Percentiles rank a stretch among this genome's conserved stretches.
Evolutionary conservation across 2,888 invertebrate species (phyloP).

Genomic region (Perizoma affinitatum): DNA sequence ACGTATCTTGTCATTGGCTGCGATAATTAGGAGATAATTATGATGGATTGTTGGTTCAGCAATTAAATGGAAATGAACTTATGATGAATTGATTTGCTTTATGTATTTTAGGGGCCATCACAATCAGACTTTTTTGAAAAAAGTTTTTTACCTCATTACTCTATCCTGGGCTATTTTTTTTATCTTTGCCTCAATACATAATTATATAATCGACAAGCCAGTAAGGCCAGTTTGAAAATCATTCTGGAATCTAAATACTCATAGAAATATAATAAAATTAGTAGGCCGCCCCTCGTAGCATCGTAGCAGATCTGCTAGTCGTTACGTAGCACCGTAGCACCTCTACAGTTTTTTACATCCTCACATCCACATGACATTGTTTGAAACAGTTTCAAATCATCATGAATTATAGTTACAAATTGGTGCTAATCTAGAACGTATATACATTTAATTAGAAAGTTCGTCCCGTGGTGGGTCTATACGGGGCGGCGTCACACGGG

Average conservation of each 20-base stretch:
- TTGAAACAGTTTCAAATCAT: too few relatives aligned
- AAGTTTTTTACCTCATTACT: too few relatives aligned
- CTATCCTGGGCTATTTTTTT: too few relatives aligned
- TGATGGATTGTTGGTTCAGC: slow-evolving; percentile 49
- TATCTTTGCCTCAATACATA: too few relatives aligned
- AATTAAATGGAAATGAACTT: slow-evolving; percentile 25
- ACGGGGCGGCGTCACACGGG: slow-evolving; percentile 46
- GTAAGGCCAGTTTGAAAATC: too few relatives aligned
- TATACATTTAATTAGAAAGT: too few relatives aligned
- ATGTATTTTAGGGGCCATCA: neutral
- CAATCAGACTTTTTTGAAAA: neutral
- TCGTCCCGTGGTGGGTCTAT: slow-evolving; percentile 10
- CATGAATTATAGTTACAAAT: too few relatives aligned
- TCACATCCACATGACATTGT: too few relatives aligned
- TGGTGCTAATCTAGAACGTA: too few relatives aligned
- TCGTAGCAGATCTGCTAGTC: slow-evolving; percentile 25
- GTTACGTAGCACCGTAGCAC: slow-evolving; percentile 38
- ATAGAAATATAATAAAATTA: neutral
- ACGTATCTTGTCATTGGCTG: slow-evolving; percentile 55
- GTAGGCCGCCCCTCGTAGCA: neutral
- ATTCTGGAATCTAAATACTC: too few relatives aligned
- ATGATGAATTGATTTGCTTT: slow-evolving; percentile 20
- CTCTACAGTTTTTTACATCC: neutral
- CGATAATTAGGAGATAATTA: slow-evolving; percentile 48
- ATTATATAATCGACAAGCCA: too few relatives aligned